Evolutionary conservation across 2,797 vertebrate genomes (phyloP), one percentile per base, ranked within the genome.

Genomic region (Cirrhinus molitorella): DNA sequence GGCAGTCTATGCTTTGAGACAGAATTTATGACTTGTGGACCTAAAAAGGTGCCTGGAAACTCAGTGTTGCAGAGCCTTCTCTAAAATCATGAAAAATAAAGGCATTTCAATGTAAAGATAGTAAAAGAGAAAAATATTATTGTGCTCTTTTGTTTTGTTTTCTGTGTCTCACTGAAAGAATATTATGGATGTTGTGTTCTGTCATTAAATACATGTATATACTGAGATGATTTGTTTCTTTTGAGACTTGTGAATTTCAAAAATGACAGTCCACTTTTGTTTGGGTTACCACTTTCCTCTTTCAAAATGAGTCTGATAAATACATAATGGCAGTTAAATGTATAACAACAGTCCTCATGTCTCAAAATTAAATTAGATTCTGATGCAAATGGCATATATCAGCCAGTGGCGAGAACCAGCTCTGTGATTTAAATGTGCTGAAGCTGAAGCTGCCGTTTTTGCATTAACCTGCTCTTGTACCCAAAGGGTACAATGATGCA

Each of bases 381-480:
- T 25, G 25, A 67, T 67, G 45, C 71, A 74, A 68, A 80, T 86
- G 74, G 6, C 3, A 77, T 17, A 14, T 57, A 12, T 84, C 51
- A 43, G 25, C 63, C 25, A 68, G 79, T 63, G 23, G 81, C 78
- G 21, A 73, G 28, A 66, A 81, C 73, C 57, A 66, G 76, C 25
- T 75, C 85, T 61, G 25, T 59, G n/a, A 80, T 78, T 9, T 3
- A 85, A 83, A 61, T 79, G 80, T 77, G 78, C 88, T 86, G 86
- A 87, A 85, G 88, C 86, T 86, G 80, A 84, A 79, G 74, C 84
- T 86, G 47, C 76, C 65, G 70, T 87, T 47, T 87, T 91, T 63
- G 31, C 34, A 89, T 89, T 85, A 63, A 74, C 89, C 71, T 45
- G 71, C 90, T 89, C 84, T 81, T 86, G 87, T 89, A 93, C 91